Percentiles rank a stretch among this genome's conserved stretches.
Evolutionary conservation across 2,888 invertebrate genomes (phyloP).

Genomic region (Ennomos quercinarius): DNA sequence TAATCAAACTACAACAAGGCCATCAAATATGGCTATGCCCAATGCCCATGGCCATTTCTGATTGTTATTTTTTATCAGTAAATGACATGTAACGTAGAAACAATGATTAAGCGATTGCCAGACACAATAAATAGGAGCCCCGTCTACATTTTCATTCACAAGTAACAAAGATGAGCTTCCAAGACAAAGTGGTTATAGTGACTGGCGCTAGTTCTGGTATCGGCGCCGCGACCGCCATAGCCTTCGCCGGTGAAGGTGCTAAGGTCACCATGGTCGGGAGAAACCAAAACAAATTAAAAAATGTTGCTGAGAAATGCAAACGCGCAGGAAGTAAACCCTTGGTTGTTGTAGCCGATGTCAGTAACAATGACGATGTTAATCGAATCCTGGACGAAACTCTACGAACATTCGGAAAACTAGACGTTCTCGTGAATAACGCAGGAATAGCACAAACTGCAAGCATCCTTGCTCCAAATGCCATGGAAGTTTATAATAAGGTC

Average conservation of each 20-base stretch:
- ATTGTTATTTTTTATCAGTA: no score
- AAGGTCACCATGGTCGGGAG: constrained; percentile 44
- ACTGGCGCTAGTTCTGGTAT: constrained; percentile 46
- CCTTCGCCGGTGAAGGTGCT: constrained; percentile 42
- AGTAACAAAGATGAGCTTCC: constrained; percentile 41
- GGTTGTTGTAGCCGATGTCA: constrained; percentile 1
- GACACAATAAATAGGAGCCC: no score
- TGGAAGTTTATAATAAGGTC: constrained; percentile 26
- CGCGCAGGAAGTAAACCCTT: no score
- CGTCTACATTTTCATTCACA: no score
- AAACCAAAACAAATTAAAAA: constrained; percentile 40
- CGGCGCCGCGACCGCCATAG: constrained; percentile 32
- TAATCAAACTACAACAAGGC: no score
- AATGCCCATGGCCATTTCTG: no score
- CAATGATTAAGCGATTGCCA: no score
- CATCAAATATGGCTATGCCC: no score
- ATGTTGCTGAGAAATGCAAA: constrained; percentile 10
- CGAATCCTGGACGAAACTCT: constrained; percentile 11
- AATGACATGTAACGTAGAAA: no score
- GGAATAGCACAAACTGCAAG: constrained; percentile 13
- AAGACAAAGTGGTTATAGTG: constrained; percentile 46
- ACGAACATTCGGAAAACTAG: constrained; percentile 27
- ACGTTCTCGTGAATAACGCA: constrained; percentile 40
- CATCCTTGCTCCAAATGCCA: constrained; percentile 24
- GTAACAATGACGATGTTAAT: constrained; percentile 2